Percentiles rank a stretch among this genome's conserved stretches.
These are phyloP conservation scores for Dastarcus helophoroides DNA, from an alignment of 2,888 invertebrate species.

Conservation along the genomic window DNA sequence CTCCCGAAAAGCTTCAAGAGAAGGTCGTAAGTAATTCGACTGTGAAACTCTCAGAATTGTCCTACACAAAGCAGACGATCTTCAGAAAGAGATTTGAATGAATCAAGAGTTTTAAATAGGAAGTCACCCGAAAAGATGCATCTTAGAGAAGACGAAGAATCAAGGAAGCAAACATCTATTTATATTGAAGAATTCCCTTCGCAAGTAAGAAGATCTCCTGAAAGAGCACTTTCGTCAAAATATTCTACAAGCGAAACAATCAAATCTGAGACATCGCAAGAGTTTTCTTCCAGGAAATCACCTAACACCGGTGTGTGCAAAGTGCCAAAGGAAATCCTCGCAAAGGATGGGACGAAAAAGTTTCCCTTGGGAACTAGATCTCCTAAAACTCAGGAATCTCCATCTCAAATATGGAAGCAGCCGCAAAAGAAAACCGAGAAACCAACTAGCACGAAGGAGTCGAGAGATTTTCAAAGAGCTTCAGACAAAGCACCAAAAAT, in stretches of 20 bases:
- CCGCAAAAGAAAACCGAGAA: neutral
- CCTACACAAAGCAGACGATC: no score
- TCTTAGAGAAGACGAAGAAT: constrained; percentile 9
- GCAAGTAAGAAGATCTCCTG: constrained; percentile 16
- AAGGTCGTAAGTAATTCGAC: no score
- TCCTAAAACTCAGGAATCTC: no score
- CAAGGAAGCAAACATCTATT: constrained; percentile 15
- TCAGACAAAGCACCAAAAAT: constrained; percentile 10
- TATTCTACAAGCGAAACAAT: constrained; percentile 12
- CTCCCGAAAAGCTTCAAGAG: no score
- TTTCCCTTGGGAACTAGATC: constrained; percentile 6
- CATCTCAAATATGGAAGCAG: no score
- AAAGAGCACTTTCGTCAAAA: constrained; percentile 11
- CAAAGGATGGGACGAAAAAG: constrained; percentile 4
- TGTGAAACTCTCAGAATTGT: no score
- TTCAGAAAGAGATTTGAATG: no score
- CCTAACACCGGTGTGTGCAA: constrained; percentile 2
- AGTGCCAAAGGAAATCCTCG: constrained; percentile 6
- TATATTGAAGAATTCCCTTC: constrained; percentile 16
- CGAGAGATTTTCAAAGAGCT: no score
- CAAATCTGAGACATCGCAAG: no score
- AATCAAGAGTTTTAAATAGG: no score
- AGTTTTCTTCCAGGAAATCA: no score
- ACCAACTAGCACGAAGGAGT: no score
- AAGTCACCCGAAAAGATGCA: constrained; percentile 15